phyloP scores from a whole-genome alignment of 2,797 vertebrate genomes.

The Oreochromis mossambicus region DNA sequence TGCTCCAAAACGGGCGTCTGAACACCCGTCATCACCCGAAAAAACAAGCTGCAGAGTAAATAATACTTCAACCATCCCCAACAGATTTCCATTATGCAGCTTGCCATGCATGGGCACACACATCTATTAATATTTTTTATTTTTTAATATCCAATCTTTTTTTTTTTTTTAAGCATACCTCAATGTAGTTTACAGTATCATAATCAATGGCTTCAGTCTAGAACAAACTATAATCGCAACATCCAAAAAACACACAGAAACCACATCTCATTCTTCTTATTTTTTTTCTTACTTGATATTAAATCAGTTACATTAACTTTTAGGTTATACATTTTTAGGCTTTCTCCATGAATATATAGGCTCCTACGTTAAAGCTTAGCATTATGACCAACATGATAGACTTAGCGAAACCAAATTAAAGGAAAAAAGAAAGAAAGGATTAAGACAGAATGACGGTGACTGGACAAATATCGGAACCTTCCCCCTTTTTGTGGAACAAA shows the following conservation, averaged over 20 bases:
- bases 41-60: slow-evolving; percentile 27
- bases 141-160: slow-evolving; percentile 28
- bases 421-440: slow-evolving; percentile 33
- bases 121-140: slow-evolving; percentile 10
- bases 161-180: slow-evolving; percentile 13
- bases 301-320: slow-evolving; percentile 80
- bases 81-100: slow-evolving; percentile 27
- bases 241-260: slow-evolving; percentile 78
- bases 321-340: slow-evolving; percentile 83
- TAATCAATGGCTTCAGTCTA: slow-evolving; percentile 74
- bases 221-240: slow-evolving; percentile 56
- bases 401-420: slow-evolving; percentile 64
- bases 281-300: slow-evolving; percentile 71
- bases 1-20: background rate
- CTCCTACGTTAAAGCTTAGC: slow-evolving; percentile 88
- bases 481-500: slow-evolving; percentile 51
- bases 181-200: slow-evolving; percentile 34
- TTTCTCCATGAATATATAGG: slow-evolving; percentile 85
- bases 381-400: slow-evolving; percentile 73
- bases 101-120: slow-evolving; percentile 46
- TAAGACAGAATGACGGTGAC: slow-evolving; percentile 71
- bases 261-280: slow-evolving; percentile 74
- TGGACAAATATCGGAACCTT: slow-evolving; percentile 56
- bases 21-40: background rate
- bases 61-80: slow-evolving; percentile 11